Base-by-base conservation (phyloP, 2,888 invertebrate species). In the Erpobdella octoculata region DNA sequence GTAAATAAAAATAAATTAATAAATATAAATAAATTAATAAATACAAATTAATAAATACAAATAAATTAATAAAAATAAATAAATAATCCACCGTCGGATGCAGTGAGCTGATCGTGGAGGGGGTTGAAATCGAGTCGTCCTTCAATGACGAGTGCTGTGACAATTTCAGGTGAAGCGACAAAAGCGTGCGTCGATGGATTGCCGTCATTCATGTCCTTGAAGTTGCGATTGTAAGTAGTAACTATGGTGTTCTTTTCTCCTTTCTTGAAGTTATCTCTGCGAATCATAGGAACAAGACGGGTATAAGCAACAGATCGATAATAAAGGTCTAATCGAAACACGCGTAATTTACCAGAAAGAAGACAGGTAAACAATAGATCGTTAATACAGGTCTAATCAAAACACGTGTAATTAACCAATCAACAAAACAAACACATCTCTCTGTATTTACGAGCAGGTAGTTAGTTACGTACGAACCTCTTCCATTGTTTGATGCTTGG, bases 401-500 rank as follows among this genome's bases (percentile, higher is more conserved):
- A n/a, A n/a, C n/a, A n/a, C n/a, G n/a, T n/a, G n/a, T n/a, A n/a
- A n/a, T n/a, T n/a, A n/a, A n/a, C n/a, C n/a, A n/a, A n/a, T n/a
- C n/a, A n/a, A n/a, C n/a, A n/a, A n/a, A n/a, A n/a, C n/a, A n/a
- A n/a, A n/a, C n/a, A n/a, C n/a, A n/a, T n/a, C n/a, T n/a, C n/a
- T n/a, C n/a, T n/a, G n/a, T n/a, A n/a, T n/a, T n/a, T n/a, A n/a
- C n/a, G n/a, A n/a, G n/a, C n/a, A n/a, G n/a, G n/a, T n/a, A n/a
- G n/a, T n/a, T n/a, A n/a, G n/a, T n/a, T n/a, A n/a, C n/a, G n/a
- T n/a, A 12, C 53, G 6, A 8, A 53, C 78, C 97, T 89, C 86
- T 97, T 94, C 98, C 98, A 98, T 81, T 98, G 98, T 70, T 97
- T 98, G 84, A 53, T 98, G 87, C 98, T 99, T 3, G 98, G 98